Base-by-base conservation (phyloP, 2,113 vertebrate genomes). In the Aplodontia rufa region DNA sequence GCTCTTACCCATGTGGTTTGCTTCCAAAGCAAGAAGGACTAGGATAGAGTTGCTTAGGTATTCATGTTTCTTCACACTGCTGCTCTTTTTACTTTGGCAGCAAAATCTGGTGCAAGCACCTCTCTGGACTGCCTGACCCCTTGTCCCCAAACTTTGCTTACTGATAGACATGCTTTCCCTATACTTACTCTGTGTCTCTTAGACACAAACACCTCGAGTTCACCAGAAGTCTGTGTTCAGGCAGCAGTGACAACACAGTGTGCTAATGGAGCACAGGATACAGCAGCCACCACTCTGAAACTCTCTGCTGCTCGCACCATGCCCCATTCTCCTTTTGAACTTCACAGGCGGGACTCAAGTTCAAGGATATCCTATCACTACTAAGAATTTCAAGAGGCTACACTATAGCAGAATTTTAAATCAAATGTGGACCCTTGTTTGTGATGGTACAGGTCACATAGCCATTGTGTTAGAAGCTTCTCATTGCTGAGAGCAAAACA, bases 211-310 rank as follows among this genome's bases (percentile, higher is more conserved):
- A 20, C 6, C 30, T 2, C 5, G 35, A 49, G 32, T 51, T 13
- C 37, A 53, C 16, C 47, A 58, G 40, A 83, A 75, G 17, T 83
- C 69, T 78, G n/a, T 51, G 47, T 24, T 51, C n/a, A 40, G 17
- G 30, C 37, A 64, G 22, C 16, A 55, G 4, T 45, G 62, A 6
- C 47, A 45, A 47, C 17, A 19, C 32, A 8, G 24, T 28, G 2
- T 3, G 62, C 12, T 2, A 37, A 5, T 30, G 32, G 26, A 10
- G 24, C 4, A 42, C 76, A 24, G 51, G 42, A 8, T 55, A 11
- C 20, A 11, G 42, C 17, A n/a, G 47, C 26, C 40, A 20, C 24
- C 30, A 4, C 1, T 13, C 0, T 10, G 24, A 47, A 12, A 19
- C 3, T 60, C 16, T 83, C 8, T 81, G 10, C n/a, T 32, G 37